Conservation (phyloP, 2,797 vertebrate genomes). For the Thaleichthys pacificus region DNA sequence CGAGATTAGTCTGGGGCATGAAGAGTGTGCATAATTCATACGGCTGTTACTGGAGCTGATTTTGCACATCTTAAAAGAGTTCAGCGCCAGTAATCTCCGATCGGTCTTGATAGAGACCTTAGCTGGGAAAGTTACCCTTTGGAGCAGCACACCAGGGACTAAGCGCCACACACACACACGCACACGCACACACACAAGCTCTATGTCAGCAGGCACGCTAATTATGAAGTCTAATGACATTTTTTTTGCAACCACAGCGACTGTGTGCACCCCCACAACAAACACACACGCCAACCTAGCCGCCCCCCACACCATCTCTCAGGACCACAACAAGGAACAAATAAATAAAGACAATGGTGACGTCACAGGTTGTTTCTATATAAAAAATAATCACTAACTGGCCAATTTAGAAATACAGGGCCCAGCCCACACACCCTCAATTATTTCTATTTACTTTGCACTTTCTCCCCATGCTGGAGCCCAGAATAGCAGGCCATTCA, state of each 20-base stretch:
- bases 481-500: slow-evolving; percentile 53
- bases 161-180: slow-evolving; percentile 13
- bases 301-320: too few relatives aligned
- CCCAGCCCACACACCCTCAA: slow-evolving; percentile 44
- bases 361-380: slow-evolving; percentile 23
- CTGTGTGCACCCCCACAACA: background rate
- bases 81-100: slow-evolving; percentile 57
- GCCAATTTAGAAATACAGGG: slow-evolving; percentile 38
- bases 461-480: slow-evolving; percentile 38
- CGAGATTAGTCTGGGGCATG: slow-evolving; percentile 49
- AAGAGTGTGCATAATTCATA: slow-evolving; percentile 58
- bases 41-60: slow-evolving; percentile 50
- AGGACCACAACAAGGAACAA: background rate
- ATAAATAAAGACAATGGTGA: slow-evolving; percentile 1
- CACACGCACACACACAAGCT: slow-evolving; percentile 12
- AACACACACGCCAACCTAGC: background rate
- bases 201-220: background rate
- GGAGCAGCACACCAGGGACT: slow-evolving; percentile 40
- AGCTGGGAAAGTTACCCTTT: slow-evolving; percentile 33
- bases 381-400: slow-evolving; percentile 56
- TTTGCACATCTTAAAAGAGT: slow-evolving; percentile 59
- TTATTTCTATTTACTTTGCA: slow-evolving; percentile 52
- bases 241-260: slow-evolving; percentile 8
- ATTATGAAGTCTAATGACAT: slow-evolving; percentile 40
- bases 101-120: slow-evolving; percentile 49